Percentiles rank a stretch among this genome's conserved stretches.
Evolutionary conservation across 2,797 vertebrate species (phyloP).

Genomic region (Monodelphis domestica): DNA sequence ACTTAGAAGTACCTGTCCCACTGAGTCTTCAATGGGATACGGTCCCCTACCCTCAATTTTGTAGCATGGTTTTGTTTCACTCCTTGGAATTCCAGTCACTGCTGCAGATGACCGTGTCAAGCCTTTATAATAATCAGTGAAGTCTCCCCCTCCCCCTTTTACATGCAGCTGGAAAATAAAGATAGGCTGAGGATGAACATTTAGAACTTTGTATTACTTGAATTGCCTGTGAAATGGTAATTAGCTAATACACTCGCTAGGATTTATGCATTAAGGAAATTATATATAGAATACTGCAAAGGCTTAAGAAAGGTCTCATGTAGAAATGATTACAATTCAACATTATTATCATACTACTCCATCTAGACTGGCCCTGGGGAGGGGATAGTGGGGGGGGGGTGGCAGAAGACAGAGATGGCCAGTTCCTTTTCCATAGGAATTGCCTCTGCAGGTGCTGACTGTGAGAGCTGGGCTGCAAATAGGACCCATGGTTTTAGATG

Average conservation of each 20-base stretch:
- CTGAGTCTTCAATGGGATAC: constrained; percentile 23
- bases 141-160: constrained; percentile 33
- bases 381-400: too few species aligned
- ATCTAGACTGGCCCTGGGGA: too few species aligned
- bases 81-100: constrained; percentile 51
- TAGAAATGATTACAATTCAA: too few species aligned
- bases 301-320: too few species aligned
- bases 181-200: constrained; percentile 63
- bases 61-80: constrained; percentile 71
- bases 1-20: constrained; percentile 37
- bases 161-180: constrained; percentile 70
- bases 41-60: constrained; percentile 57
- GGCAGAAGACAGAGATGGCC: too few species aligned
- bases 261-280: constrained; percentile 86
- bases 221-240: constrained; percentile 83
- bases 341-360: too few species aligned
- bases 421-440: too few species aligned
- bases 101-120: constrained; percentile 72
- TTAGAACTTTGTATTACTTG: constrained; percentile 64
- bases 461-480: too few species aligned
- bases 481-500: too few species aligned
- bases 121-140: constrained; percentile 72
- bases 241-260: constrained; percentile 84
- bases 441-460: too few species aligned
- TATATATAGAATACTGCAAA: constrained; percentile 93